Conservation (phyloP, 1,140 invertebrate species). For the Eriosoma lanigerum region DNA sequence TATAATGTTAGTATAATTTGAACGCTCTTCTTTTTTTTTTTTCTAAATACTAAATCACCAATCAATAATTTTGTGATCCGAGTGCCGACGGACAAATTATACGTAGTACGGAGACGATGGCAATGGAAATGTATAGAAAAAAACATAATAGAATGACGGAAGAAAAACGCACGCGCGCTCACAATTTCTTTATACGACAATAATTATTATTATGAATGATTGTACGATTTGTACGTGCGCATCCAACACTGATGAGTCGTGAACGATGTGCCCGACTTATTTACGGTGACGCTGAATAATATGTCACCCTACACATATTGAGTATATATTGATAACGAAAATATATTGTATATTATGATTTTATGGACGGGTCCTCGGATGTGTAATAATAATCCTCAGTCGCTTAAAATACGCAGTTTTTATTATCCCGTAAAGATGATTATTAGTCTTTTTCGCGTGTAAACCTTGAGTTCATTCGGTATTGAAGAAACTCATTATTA, state of each 20-base stretch:
- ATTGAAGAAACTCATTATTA: neutral
- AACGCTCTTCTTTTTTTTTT: too few relatives aligned
- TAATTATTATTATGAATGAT: neutral
- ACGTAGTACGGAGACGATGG: neutral
- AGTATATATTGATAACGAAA: too few relatives aligned
- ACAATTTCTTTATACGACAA: constrained; percentile 4
- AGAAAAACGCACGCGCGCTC: neutral
- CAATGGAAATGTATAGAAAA: neutral
- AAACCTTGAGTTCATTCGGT: neutral
- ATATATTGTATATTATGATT: too few relatives aligned
- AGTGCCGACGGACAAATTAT: neutral
- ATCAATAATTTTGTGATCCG: neutral
- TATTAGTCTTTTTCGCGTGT: neutral
- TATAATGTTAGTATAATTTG: too few relatives aligned
- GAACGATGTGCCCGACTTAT: neutral
- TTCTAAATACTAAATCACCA: too few relatives aligned
- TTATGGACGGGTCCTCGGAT: neutral
- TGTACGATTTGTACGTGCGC: constrained; percentile 16
- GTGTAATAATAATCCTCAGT: too few relatives aligned
- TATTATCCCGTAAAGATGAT: too few relatives aligned
- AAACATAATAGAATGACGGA: neutral
- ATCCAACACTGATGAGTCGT: constrained; percentile 2
- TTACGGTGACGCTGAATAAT: neutral
- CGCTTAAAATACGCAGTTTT: too few relatives aligned
- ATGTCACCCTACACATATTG: too few relatives aligned